Conservation (phyloP, 2,113 vertebrate genomes). For the Solea solea region DNA sequence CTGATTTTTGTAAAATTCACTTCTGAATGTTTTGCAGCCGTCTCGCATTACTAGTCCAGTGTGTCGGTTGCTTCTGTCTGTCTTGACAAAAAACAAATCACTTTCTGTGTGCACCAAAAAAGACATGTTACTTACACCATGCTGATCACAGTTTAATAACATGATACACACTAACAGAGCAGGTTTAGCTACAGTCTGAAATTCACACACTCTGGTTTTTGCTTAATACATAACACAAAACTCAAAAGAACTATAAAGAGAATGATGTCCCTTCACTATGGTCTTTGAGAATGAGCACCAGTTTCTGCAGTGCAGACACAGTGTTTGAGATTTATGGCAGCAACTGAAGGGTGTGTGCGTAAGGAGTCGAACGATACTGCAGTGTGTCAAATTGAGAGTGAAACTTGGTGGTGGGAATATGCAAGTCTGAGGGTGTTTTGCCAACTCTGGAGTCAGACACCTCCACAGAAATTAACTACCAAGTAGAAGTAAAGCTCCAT, state of each 20-base stretch:
- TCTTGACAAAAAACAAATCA: too few species aligned
- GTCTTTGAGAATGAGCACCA: neutral
- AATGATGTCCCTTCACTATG: neutral
- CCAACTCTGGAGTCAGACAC: neutral
- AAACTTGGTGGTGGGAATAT: neutral
- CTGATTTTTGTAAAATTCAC: too few species aligned
- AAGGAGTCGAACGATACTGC: neutral
- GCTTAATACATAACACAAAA: neutral
- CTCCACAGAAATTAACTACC: neutral
- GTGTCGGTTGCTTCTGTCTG: too few species aligned
- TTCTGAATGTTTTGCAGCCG: too few species aligned
- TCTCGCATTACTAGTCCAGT: too few species aligned
- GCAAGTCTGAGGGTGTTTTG: neutral
- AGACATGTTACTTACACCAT: too few species aligned
- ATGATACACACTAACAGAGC: too few species aligned
- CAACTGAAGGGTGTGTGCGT: neutral
- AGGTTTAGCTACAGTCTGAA: too few species aligned
- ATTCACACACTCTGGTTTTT: too few species aligned
- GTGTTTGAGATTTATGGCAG: slow-evolving; percentile 3
- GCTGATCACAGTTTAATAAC: too few species aligned
- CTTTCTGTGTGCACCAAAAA: too few species aligned
- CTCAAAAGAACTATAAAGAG: neutral
- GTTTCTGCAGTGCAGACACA: neutral
- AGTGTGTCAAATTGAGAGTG: slow-evolving; percentile 7
- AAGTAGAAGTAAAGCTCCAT: neutral